These are phyloP conservation scores for Cossypha niveicapilla DNA, from an alignment of 2,797 vertebrate species.

Conservation along the genomic window DNA sequence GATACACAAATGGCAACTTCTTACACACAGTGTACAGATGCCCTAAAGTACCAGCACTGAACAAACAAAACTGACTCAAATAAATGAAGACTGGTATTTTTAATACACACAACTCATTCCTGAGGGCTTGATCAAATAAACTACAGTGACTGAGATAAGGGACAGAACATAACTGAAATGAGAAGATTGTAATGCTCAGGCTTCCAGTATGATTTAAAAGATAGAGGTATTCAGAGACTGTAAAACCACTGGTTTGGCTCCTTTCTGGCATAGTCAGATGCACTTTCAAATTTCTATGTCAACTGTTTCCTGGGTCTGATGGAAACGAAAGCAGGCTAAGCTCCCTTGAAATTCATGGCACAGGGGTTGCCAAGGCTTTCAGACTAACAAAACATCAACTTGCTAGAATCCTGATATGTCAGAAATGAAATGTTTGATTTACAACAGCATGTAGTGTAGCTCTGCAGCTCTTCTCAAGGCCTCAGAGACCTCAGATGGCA, in stretches of 20 bases:
- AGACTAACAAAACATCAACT: not conserved
- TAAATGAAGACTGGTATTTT: not conserved
- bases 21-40: not conserved
- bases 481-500: not conserved
- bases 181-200: not conserved
- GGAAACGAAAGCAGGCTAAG: not conserved
- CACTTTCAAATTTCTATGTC: not conserved
- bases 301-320: not conserved
- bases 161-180: not conserved
- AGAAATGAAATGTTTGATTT: not conserved
- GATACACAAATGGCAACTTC: not conserved
- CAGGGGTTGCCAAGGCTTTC: not conserved
- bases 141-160: not conserved
- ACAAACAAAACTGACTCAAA: slow-evolving; percentile 1
- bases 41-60: not conserved
- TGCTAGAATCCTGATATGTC: not conserved
- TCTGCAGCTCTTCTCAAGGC: not conserved
- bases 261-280: not conserved
- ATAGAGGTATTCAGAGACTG: not conserved
- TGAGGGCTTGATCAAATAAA: not conserved
- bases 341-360: not conserved
- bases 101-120: not conserved
- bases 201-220: not conserved
- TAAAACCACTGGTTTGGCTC: not conserved
- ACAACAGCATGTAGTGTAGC: not conserved